These are phyloP conservation scores for Diphyllodes magnificus DNA, from an alignment of 2,113 vertebrate species.

Conservation along the genomic window DNA sequence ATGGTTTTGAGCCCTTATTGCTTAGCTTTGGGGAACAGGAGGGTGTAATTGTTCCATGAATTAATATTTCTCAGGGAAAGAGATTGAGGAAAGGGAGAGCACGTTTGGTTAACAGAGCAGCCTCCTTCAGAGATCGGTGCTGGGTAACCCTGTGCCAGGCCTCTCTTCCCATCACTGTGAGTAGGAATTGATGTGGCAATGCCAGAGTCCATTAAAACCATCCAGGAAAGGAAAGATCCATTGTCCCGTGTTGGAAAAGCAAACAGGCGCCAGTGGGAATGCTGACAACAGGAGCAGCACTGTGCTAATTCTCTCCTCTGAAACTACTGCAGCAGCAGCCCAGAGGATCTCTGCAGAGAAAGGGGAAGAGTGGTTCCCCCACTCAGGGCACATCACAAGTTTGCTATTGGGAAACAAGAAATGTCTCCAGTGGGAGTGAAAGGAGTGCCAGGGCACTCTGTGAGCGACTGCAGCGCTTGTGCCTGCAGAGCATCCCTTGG, in stretches of 20 bases:
- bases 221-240: background rate
- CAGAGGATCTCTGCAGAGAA: background rate
- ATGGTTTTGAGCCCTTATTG: background rate
- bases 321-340: background rate
- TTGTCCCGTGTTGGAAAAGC: background rate
- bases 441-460: background rate
- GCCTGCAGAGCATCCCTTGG: background rate
- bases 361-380: background rate
- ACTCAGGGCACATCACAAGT: background rate
- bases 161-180: background rate
- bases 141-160: background rate
- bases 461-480: background rate
- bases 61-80: background rate
- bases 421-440: background rate
- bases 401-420: background rate
- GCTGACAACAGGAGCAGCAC: background rate
- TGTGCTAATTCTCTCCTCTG: background rate
- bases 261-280: background rate
- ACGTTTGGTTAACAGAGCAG: background rate
- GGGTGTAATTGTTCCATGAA: background rate
- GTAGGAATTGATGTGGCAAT: background rate
- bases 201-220: background rate
- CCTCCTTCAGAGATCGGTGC: background rate
- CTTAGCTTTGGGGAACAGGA: background rate
- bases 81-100: background rate